Percentiles rank a stretch among this genome's conserved stretches.
Conservation (phyloP, 2,888 invertebrate genomes). For the Pecten maximus region DNA sequence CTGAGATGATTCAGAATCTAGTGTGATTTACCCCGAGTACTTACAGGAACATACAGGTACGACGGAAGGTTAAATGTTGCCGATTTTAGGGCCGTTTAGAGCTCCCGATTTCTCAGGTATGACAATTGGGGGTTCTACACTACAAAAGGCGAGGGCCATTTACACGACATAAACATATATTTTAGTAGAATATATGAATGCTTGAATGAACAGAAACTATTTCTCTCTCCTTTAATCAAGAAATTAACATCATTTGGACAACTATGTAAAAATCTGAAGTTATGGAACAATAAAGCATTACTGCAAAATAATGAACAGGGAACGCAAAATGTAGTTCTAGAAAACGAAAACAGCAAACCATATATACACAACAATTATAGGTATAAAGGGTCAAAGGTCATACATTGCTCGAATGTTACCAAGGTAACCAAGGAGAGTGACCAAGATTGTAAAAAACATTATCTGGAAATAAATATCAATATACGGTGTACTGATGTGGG, state of each 20-base stretch:
- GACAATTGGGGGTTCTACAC: not conserved
- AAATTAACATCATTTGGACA: not conserved
- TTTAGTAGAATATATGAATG: not conserved
- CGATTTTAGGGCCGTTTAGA: conserved; percentile 1
- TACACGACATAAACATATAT: conserved; percentile 11
- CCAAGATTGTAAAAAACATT: not conserved
- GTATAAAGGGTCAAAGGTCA: not conserved
- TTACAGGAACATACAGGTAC: not conserved
- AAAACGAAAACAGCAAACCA: not conserved
- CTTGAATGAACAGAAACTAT: not conserved
- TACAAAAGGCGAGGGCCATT: not conserved
- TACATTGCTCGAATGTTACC: conserved; percentile 2
- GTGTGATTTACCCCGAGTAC: not conserved
- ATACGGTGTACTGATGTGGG: not conserved
- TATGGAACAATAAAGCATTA: not conserved
- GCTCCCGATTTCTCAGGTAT: conserved; percentile 1
- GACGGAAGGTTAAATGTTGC: not conserved
- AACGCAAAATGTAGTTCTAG: not conserved
- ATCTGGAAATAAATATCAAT: not conserved
- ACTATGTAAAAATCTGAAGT: not conserved
- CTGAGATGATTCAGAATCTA: not conserved
- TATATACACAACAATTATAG: not conserved
- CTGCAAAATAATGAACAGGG: not conserved
- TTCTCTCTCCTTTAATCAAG: not conserved
- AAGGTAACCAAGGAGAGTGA: not conserved